Conservation (phyloP, 2,797 vertebrate species). For the Phataginus tricuspis region DNA sequence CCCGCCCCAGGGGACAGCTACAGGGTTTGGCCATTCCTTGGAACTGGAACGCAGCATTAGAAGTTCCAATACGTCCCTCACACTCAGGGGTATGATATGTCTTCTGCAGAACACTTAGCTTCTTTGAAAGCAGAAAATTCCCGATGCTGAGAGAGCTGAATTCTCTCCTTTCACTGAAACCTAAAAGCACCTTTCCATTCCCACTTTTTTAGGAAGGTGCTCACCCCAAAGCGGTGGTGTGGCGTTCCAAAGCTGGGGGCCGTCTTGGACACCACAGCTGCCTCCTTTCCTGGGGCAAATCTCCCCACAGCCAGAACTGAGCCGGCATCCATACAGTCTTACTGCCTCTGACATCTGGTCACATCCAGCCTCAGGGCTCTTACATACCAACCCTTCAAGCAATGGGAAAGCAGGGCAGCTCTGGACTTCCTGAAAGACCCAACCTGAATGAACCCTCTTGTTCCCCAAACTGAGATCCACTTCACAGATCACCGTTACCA, state of each 20-base stretch:
- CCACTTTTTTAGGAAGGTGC: neutral
- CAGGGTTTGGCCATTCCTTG: neutral
- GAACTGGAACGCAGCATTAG: neutral
- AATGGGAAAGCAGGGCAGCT: neutral
- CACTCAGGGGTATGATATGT: neutral
- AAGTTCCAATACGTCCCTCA: neutral
- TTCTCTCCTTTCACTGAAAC: neutral
- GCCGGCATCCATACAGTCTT: neutral
- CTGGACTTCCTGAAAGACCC: neutral
- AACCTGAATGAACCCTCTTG: neutral
- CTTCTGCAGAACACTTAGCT: neutral
- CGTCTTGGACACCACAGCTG: neutral
- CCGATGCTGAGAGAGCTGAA: neutral
- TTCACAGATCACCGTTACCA: neutral
- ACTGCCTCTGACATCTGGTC: neutral
- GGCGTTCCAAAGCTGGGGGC: neutral
- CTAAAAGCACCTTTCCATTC: neutral
- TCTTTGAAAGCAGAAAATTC: conserved; percentile 29
- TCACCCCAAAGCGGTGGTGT: neutral
- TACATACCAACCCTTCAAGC: neutral
- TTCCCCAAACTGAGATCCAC: neutral
- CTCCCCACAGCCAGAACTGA: neutral
- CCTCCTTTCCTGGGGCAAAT: neutral
- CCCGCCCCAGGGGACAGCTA: neutral
- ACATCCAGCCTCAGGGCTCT: neutral